These are phyloP conservation scores for Xiphophorus hellerii DNA, from an alignment of 2,113 vertebrate species.

Conservation along the genomic window DNA sequence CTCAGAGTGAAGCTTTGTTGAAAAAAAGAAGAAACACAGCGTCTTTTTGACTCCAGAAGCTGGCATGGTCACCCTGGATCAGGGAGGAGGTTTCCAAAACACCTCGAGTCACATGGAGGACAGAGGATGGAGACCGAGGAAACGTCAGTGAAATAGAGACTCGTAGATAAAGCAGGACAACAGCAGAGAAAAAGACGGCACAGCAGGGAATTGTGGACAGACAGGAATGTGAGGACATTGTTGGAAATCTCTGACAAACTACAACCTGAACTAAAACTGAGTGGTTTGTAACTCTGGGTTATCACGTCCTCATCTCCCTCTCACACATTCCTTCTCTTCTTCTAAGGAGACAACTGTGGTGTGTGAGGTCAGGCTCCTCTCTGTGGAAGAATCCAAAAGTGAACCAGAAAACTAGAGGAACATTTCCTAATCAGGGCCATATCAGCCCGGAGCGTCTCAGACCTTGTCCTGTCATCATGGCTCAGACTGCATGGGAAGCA, in stretches of 20 bases:
- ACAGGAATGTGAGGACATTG: conserved; percentile 46
- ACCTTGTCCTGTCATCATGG: conserved; percentile 27
- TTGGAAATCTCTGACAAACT: conserved; percentile 44
- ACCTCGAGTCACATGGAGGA: conserved; percentile 15
- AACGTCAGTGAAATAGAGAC: conserved; percentile 39
- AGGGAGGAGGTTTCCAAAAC: too few species aligned
- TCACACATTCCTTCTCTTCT: conserved; percentile 31
- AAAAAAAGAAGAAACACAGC: too few species aligned
- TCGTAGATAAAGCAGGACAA: conserved; percentile 29
- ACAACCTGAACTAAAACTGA: conserved; percentile 47
- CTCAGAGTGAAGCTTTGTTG: too few species aligned
- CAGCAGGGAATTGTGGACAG: conserved; percentile 40
- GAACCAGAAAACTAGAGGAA: conserved; percentile 67
- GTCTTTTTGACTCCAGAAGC: too few species aligned
- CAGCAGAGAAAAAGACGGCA: conserved; percentile 15
- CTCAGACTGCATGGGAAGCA: conserved; percentile 57
- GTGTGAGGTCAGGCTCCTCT: conserved; percentile 40
- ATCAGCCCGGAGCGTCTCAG: conserved; percentile 44
- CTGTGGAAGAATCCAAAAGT: conserved; percentile 55
- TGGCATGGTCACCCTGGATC: too few species aligned
- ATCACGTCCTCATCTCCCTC: conserved; percentile 63
- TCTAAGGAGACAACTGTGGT: conserved; percentile 16
- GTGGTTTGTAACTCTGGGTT: conserved; percentile 58
- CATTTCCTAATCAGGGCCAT: conserved; percentile 66
- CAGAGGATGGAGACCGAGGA: conserved; percentile 9